These are phyloP conservation scores for Agapornis roseicollis DNA, from an alignment of 2,113 vertebrate genomes.

Conservation along the genomic window DNA sequence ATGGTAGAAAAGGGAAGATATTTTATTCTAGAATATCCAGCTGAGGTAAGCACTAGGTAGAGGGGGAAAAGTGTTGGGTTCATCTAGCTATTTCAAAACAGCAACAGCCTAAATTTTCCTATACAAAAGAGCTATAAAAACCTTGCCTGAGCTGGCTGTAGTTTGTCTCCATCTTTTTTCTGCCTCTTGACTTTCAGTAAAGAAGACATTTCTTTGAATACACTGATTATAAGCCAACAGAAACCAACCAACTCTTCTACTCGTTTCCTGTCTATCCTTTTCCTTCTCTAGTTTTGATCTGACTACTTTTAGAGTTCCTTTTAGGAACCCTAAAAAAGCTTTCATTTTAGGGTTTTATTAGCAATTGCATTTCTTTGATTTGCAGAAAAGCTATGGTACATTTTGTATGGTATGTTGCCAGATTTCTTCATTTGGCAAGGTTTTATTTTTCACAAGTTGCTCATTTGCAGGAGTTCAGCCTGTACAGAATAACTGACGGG, in stretches of 20 bases:
- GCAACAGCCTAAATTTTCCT: neutral
- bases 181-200: neutral
- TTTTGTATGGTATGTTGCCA: neutral
- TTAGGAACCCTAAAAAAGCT: neutral
- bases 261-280: constrained; percentile 1
- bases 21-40: neutral
- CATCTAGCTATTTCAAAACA: neutral
- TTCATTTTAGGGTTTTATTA: constrained; percentile 15
- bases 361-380: neutral
- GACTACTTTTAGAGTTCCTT: neutral
- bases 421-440: neutral
- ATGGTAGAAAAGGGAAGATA: neutral
- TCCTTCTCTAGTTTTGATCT: neutral
- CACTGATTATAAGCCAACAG: neutral
- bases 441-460: neutral
- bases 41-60: neutral
- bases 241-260: neutral
- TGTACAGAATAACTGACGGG: neutral
- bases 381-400: neutral
- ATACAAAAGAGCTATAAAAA: neutral
- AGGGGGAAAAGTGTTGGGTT: neutral
- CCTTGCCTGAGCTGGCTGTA: neutral
- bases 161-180: neutral
- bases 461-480: neutral
- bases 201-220: neutral